Evolutionary conservation across 2,888 invertebrate genomes (phyloP).

Genomic region (Polydrusus pterygomalis): DNA sequence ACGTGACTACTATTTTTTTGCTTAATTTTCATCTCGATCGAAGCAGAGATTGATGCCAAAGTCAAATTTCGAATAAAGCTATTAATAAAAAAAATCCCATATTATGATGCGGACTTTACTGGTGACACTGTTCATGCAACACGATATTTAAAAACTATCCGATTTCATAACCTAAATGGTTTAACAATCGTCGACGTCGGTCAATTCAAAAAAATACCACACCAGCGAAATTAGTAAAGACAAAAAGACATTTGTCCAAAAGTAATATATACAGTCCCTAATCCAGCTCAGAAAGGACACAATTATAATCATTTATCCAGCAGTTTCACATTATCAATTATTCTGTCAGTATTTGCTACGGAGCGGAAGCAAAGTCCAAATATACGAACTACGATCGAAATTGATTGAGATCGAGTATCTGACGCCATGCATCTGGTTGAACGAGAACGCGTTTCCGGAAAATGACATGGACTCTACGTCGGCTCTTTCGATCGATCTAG

Average conservation of each 20-base stretch:
- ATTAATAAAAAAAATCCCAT: too few relatives aligned
- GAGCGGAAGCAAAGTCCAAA: conserved; percentile 43
- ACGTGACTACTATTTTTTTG: too few relatives aligned
- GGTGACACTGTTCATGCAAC: too few relatives aligned
- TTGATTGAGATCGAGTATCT: conserved; percentile 53
- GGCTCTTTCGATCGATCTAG: conserved; percentile 4
- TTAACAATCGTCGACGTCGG: too few relatives aligned
- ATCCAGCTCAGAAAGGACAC: conserved; percentile 31
- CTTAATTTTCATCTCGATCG: too few relatives aligned
- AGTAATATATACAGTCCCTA: conserved; percentile 18
- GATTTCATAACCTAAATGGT: too few relatives aligned
- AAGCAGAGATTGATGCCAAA: too few relatives aligned
- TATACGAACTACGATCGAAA: conserved; percentile 47
- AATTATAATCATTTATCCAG: conserved; percentile 43
- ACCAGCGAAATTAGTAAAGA: conserved; percentile 9
- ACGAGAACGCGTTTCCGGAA: conserved; percentile 2
- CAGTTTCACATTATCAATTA: conserved; percentile 48
- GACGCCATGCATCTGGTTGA: conserved; percentile 45
- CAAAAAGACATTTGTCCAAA: conserved; percentile 2
- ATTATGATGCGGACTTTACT: too few relatives aligned
- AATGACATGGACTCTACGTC: not conserved
- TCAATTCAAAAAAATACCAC: too few relatives aligned
- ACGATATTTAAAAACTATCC: too few relatives aligned
- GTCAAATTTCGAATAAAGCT: too few relatives aligned
- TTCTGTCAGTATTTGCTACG: conserved; percentile 44